phyloP scores from a whole-genome alignment of 2,113 vertebrate species.

The Rhabdornis inornatus region DNA sequence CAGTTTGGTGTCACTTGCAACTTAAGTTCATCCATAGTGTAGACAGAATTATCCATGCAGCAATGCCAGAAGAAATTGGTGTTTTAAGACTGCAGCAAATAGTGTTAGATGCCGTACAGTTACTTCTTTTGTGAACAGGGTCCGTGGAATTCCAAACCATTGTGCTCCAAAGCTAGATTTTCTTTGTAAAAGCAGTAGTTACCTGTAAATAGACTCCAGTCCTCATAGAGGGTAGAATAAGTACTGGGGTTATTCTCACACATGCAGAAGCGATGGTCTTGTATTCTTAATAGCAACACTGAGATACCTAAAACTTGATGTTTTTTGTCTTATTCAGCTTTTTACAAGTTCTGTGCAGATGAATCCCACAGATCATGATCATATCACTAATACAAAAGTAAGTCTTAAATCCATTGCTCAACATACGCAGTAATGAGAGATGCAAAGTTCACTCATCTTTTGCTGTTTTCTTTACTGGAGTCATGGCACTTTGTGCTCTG shows the following conservation, averaged over 20 bases:
- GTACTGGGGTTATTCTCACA: background rate
- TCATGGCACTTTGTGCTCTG: background rate
- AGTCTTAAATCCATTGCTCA: slow-evolving; percentile 69
- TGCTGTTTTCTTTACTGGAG: background rate
- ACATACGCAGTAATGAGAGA: background rate
- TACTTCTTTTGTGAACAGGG: background rate
- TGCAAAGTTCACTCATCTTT: background rate
- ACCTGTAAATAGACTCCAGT: background rate
- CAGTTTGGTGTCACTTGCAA: background rate
- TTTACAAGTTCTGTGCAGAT: slow-evolving; percentile 83
- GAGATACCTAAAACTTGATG: slow-evolving; percentile 32
- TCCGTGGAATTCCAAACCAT: background rate
- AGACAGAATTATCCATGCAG: background rate
- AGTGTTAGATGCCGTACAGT: accelerated
- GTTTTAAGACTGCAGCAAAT: background rate
- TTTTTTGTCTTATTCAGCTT: slow-evolving; percentile 80
- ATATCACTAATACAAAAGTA: slow-evolving; percentile 79
- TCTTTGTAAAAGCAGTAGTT: background rate
- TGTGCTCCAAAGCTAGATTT: background rate
- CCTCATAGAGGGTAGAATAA: background rate
- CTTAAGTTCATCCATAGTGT: background rate
- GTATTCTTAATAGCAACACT: background rate
- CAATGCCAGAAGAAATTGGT: background rate
- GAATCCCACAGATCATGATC: slow-evolving; percentile 82
- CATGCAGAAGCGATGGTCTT: background rate